These are phyloP conservation scores for Sepiola atlantica DNA, from an alignment of 2,888 invertebrate genomes.

Conservation along the genomic window DNA sequence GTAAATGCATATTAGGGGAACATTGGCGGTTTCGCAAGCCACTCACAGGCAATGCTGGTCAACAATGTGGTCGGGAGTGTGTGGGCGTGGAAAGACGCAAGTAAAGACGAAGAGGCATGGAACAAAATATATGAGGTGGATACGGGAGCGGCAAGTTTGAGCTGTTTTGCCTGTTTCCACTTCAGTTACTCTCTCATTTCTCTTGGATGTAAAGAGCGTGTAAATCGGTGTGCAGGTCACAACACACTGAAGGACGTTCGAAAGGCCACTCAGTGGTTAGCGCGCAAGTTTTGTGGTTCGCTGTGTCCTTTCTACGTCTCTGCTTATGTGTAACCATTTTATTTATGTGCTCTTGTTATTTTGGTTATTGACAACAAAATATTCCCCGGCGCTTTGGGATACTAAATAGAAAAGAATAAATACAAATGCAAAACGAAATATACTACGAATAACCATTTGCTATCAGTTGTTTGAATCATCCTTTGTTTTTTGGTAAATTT, in stretches of 20 bases:
- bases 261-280: neutral
- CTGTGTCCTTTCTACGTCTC: neutral
- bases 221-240: slow-evolving; percentile 32
- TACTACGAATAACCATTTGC: neutral
- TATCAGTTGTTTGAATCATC: neutral
- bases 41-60: neutral
- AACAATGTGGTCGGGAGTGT: neutral
- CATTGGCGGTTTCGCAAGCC: neutral
- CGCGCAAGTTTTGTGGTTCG: neutral
- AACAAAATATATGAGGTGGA: neutral
- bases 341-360: too few relatives aligned
- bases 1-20: neutral
- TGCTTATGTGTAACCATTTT: too few relatives aligned
- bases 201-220: neutral
- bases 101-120: neutral
- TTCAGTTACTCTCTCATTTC: neutral
- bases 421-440: neutral
- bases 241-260: neutral
- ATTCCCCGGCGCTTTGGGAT: neutral
- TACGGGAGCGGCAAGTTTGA: neutral
- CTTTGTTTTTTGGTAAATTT: neutral
- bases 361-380: too few relatives aligned
- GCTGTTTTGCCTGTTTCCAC: slow-evolving; percentile 10
- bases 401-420: neutral
- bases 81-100: neutral